Conservation (phyloP, 2,113 vertebrate genomes). For the Corydoras sp. region DNA sequence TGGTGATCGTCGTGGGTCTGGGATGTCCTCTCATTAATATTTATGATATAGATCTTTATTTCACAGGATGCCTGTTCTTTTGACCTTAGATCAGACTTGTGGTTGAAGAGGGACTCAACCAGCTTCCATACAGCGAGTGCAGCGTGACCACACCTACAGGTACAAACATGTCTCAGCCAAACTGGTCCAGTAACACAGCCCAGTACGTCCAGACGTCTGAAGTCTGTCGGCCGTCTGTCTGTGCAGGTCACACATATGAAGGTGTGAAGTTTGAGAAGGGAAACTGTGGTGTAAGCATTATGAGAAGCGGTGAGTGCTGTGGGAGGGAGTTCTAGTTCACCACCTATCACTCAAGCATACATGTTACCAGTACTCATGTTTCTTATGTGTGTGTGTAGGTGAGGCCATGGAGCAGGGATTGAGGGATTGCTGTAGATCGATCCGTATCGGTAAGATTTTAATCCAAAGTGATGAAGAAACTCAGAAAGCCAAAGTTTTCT, state of each 20-base stretch:
- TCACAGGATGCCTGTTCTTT: slow-evolving; percentile 4
- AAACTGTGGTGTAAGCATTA: slow-evolving; percentile 98
- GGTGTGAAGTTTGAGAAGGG: slow-evolving; percentile 97
- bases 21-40: too few relatives aligned
- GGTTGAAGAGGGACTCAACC: slow-evolving; percentile 96
- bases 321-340: too few relatives aligned
- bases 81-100: slow-evolving; percentile 86
- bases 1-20: too few relatives aligned
- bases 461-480: slow-evolving; percentile 98
- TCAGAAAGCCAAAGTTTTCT: slow-evolving; percentile 94
- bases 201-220: slow-evolving; percentile 12
- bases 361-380: too few relatives aligned
- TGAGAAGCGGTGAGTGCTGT: slow-evolving; percentile 86
- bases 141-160: slow-evolving; percentile 97
- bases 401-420: slow-evolving; percentile 97
- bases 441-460: slow-evolving; percentile 95
- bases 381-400: slow-evolving; percentile 58
- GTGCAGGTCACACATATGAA: slow-evolving; percentile 91
- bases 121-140: slow-evolving; percentile 93
- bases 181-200: background rate
- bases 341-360: too few relatives aligned
- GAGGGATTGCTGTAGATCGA: slow-evolving; percentile 93
- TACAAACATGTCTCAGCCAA: slow-evolving; percentile 31
- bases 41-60: too few relatives aligned
- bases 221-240: slow-evolving; percentile 33